Conservation (phyloP, 2,888 invertebrate species). For the Tryphoninae sp. region DNA sequence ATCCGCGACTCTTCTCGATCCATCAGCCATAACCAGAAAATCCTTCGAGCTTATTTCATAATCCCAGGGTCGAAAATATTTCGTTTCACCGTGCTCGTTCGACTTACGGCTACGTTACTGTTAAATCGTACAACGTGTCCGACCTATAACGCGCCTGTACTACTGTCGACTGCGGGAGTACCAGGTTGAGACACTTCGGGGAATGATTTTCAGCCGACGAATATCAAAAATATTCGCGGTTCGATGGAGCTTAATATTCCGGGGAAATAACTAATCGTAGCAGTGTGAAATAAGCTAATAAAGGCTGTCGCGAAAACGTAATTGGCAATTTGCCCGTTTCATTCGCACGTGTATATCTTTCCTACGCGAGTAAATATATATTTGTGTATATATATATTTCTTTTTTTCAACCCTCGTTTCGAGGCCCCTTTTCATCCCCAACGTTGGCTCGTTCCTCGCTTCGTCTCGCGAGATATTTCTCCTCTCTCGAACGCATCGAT, state of each 20-base stretch:
- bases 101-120: background rate
- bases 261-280: slow-evolving; percentile 27
- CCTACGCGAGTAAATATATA: background rate
- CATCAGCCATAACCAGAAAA: slow-evolving; percentile 63
- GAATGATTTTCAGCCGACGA: slow-evolving; percentile 21
- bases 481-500: slow-evolving; percentile 32
- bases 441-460: slow-evolving; percentile 28
- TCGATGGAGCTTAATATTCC: slow-evolving; percentile 16
- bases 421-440: slow-evolving; percentile 25
- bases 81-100: slow-evolving; percentile 42
- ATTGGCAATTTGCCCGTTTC: slow-evolving; percentile 50
- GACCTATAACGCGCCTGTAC: background rate
- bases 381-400: slow-evolving; percentile 1
- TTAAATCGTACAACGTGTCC: background rate
- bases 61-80: slow-evolving; percentile 52
- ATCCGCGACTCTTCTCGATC: slow-evolving; percentile 57
- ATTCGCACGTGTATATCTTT: background rate
- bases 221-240: slow-evolving; percentile 37
- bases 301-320: slow-evolving; percentile 46
- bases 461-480: background rate
- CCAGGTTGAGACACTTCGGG: background rate
- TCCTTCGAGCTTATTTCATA: slow-evolving; percentile 61
- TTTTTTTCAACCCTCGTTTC: slow-evolving; percentile 5
- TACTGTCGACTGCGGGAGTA: background rate
- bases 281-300: slow-evolving; percentile 50